These are phyloP conservation scores for Ascidia mentula DNA, from an alignment of 23 tunicate genomes.

Conservation along the genomic window DNA sequence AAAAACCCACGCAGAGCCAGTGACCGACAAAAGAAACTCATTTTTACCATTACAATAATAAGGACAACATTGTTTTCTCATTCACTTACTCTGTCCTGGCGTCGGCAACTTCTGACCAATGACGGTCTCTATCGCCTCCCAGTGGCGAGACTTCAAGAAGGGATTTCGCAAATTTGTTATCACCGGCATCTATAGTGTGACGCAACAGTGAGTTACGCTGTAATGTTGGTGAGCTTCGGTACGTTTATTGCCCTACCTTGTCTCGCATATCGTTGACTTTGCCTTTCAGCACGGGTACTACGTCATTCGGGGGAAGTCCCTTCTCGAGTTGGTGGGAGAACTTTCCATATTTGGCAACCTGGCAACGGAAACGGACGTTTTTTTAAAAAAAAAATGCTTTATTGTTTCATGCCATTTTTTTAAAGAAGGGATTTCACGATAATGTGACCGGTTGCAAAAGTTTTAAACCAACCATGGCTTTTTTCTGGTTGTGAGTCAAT, in stretches of 20 bases:
- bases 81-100: conserved; percentile 16
- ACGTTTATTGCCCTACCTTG: conserved; percentile 36
- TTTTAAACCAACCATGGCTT: too few relatives aligned
- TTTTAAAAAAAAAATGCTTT: too few relatives aligned
- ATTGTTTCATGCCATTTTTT: too few relatives aligned
- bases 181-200: conserved; percentile 81
- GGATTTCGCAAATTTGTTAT: conserved; percentile 95
- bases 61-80: too few relatives aligned
- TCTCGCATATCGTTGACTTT: conserved; percentile 93
- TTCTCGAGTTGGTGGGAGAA: conserved; percentile 94
- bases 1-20: too few relatives aligned
- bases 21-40: too few relatives aligned
- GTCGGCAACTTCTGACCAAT: conserved; percentile 85
- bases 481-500: too few relatives aligned
- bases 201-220: not conserved
- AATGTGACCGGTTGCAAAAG: too few relatives aligned
- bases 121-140: conserved; percentile 78
- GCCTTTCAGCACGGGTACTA: conserved; percentile 84
- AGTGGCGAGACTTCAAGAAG: conserved; percentile 93
- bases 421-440: too few relatives aligned
- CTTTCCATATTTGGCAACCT: conserved; percentile 95
- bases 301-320: conserved; percentile 97
- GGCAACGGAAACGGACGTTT: not conserved
- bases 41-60: too few relatives aligned
- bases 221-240: too few relatives aligned